Evolutionary conservation across 2,888 invertebrate genomes (phyloP).

Genomic region (Tenodera sinensis): DNA sequence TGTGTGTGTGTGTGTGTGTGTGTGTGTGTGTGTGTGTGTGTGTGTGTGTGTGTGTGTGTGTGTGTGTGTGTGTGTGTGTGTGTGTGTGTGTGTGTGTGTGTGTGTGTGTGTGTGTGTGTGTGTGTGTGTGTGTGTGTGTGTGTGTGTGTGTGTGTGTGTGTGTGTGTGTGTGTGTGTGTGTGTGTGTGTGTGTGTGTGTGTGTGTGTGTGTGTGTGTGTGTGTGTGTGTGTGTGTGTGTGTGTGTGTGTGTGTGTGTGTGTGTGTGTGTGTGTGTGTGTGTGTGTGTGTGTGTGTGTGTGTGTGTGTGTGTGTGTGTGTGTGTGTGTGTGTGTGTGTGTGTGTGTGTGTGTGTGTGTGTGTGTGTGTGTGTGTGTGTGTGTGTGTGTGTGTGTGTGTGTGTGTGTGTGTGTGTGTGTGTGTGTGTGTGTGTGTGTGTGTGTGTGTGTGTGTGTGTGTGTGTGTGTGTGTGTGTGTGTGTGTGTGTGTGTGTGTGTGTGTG

Average conservation of each 20-base stretch:
- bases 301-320: background rate
- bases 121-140: background rate
- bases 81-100: background rate
- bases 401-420: background rate
- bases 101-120: background rate
- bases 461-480: background rate
- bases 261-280: background rate
- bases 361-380: background rate
- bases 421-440: background rate
- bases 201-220: background rate
- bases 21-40: background rate
- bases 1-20: background rate
- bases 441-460: background rate
- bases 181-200: background rate
- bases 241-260: background rate
- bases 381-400: background rate
- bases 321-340: background rate
- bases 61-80: background rate
- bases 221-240: background rate
- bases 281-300: background rate
- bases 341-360: background rate
- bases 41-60: background rate
- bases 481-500: background rate
- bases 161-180: background rate
- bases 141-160: background rate